Evolutionary conservation across 2,888 invertebrate species (phyloP).

Genomic region (Globia sparganii): DNA sequence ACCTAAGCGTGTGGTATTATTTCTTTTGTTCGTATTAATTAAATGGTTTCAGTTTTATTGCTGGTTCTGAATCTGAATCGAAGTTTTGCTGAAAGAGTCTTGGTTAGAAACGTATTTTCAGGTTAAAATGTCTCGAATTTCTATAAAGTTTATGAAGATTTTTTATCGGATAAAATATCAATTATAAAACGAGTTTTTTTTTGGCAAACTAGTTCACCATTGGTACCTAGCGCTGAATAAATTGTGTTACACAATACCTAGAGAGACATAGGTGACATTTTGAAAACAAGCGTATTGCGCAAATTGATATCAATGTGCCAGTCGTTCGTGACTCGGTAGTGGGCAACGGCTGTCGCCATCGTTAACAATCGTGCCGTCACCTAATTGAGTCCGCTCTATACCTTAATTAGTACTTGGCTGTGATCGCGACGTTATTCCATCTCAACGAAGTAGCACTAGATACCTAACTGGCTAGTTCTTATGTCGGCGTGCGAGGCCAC

Average conservation of each 20-base stretch:
- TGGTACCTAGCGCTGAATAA: conserved; percentile 12
- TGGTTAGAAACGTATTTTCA: background rate
- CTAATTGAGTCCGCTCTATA: conserved; percentile 78
- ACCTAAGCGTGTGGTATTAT: conserved; percentile 76
- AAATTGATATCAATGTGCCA: conserved; percentile 49
- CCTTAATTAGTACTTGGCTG: conserved; percentile 74
- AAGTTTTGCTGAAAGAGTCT: background rate
- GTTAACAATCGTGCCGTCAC: conserved; percentile 76
- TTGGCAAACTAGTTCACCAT: background rate
- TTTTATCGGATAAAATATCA: background rate
- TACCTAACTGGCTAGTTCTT: conserved; percentile 70
- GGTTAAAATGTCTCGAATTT: background rate
- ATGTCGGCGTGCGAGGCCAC: conserved; percentile 82
- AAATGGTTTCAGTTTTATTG: conserved; percentile 34
- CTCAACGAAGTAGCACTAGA: conserved; percentile 54
- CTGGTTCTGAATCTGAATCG: conserved; percentile 10
- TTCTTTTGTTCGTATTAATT: conserved; percentile 62
- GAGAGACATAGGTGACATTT: conserved; percentile 18
- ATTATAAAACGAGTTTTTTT: background rate
- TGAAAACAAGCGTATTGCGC: conserved; percentile 38
- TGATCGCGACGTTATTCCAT: conserved; percentile 63
- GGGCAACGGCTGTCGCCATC: conserved; percentile 67
- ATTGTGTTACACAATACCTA: background rate
- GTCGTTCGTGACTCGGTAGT: conserved; percentile 66
- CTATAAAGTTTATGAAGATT: background rate